Evolutionary conservation across 2,113 vertebrate genomes (phyloP).

Genomic region (Porphyrio hochstetteri): DNA sequence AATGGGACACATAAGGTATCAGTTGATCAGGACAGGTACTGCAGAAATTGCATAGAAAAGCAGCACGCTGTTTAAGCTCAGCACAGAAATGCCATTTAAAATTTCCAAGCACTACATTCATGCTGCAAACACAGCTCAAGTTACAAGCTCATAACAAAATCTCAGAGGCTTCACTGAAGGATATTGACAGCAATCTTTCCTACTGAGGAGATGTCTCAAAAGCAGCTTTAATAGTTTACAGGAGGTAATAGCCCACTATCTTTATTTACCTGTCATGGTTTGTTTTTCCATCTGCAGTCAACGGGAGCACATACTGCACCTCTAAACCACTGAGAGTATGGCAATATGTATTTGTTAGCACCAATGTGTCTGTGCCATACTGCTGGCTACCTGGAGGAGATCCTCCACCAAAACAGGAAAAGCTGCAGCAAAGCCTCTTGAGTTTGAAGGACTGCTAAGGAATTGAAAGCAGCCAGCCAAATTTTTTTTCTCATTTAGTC

Average conservation of each 20-base stretch:
- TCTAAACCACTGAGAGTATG: not conserved
- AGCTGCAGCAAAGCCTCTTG: not conserved
- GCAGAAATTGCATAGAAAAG: conserved; percentile 29
- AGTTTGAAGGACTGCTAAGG: not conserved
- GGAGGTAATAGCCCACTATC: conserved; percentile 32
- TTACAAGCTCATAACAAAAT: conserved; percentile 10
- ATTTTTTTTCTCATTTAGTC: not conserved
- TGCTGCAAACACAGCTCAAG: not conserved
- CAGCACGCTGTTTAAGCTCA: not conserved
- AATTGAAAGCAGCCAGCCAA: not conserved
- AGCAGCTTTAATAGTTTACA: conserved; percentile 51
- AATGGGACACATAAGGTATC: not conserved
- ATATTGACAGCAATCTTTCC: conserved; percentile 18
- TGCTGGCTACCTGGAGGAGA: not conserved
- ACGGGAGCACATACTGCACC: not conserved
- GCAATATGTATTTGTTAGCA: not conserved
- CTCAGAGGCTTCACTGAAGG: not conserved
- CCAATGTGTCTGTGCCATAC: not conserved
- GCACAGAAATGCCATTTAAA: not conserved
- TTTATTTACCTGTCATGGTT: conserved; percentile 45
- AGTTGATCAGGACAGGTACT: not conserved
- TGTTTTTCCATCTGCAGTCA: conserved; percentile 37
- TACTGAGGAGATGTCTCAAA: not conserved
- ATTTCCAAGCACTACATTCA: conserved; percentile 5
- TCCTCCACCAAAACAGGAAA: not conserved